Base-by-base conservation (phyloP, 2,888 invertebrate species). In the Drosophila monieri region DNA sequence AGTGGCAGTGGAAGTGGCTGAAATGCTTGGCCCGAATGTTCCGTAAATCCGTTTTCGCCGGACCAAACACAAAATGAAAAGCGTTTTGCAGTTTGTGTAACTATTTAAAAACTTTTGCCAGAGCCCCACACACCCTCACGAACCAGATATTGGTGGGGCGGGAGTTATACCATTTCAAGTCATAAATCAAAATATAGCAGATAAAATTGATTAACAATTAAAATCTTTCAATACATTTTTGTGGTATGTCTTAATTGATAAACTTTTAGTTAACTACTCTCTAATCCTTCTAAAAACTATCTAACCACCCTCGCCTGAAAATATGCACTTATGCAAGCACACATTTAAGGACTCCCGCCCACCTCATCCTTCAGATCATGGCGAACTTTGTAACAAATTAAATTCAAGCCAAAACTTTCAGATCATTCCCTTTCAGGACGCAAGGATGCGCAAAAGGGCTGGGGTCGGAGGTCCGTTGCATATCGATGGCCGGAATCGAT, bases 61-160 rank as follows among this genome's bases (percentile, higher is more conserved):
- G 47, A 55, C 66, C 65, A 47, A 52, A 65, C 58, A 46, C 59
- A 71, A 76, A 79, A 73, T 64, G 39, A 64, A 78, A 73, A 80
- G 66, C 81, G 66, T 54, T 73, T 80, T 69, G 57, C 67, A 81
- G 60, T 68, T 71, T 69, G 55, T 44, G 49, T 54, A 86, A 86
- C 78, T 76, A 71, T 78, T 80, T 85, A 66, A 73, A 73, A 87
- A 74, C 54, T 80, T 81, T 86, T 57, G 10, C 37, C 25, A 35
- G 6, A n/a, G n/a, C n/a, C 39, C 30, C 21, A 25, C 53, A 30
- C 35, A 6, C 27, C 27, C 14, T 10, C 14, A 12, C 23, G n/a
- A 35, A 47, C 30, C 4, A 23, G 21, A 23, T 5, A 5, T 23
- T 8, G 27, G 27, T 9, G 27, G 14, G 35, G n/a, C n/a, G 35